phyloP scores from a whole-genome alignment of 2,888 invertebrate species.

The Helleia helle region DNA sequence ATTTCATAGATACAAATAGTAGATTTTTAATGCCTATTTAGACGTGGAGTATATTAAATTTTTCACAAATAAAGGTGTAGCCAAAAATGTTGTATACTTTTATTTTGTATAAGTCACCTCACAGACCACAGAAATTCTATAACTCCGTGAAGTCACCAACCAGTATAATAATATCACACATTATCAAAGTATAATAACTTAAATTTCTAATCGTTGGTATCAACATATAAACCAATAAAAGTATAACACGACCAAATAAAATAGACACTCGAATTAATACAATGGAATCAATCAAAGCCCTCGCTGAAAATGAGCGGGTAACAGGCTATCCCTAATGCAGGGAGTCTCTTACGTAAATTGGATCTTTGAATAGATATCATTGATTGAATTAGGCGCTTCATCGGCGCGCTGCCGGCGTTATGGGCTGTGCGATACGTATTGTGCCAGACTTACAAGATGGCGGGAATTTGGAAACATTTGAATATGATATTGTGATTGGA shows the following conservation, averaged over 20 bases:
- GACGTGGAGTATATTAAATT: too few relatives aligned
- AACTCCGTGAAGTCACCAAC: too few relatives aligned
- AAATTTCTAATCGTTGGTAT: too few relatives aligned
- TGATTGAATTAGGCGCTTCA: conserved; percentile 62
- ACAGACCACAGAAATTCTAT: too few relatives aligned
- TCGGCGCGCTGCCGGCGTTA: conserved; percentile 31
- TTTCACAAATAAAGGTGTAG: too few relatives aligned
- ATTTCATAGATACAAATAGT: too few relatives aligned
- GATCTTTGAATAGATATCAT: conserved; percentile 56
- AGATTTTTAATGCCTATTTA: too few relatives aligned
- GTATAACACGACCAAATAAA: not conserved
- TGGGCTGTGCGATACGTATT: conserved; percentile 23
- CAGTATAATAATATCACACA: too few relatives aligned
- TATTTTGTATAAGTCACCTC: too few relatives aligned
- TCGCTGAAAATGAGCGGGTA: conserved; percentile 11
- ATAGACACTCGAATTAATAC: not conserved
- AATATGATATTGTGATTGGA: not conserved
- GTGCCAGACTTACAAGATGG: conserved; percentile 18
- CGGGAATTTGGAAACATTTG: conserved; percentile 9
- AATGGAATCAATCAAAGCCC: conserved; percentile 8
- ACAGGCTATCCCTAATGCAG: conserved; percentile 28
- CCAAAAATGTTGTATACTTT: too few relatives aligned
- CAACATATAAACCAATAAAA: too few relatives aligned
- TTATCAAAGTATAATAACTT: too few relatives aligned
- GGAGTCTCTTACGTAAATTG: conserved; percentile 57